These are phyloP conservation scores for Siniperca scherzeri DNA, from an alignment of 2,797 vertebrate species.

Conservation along the genomic window DNA sequence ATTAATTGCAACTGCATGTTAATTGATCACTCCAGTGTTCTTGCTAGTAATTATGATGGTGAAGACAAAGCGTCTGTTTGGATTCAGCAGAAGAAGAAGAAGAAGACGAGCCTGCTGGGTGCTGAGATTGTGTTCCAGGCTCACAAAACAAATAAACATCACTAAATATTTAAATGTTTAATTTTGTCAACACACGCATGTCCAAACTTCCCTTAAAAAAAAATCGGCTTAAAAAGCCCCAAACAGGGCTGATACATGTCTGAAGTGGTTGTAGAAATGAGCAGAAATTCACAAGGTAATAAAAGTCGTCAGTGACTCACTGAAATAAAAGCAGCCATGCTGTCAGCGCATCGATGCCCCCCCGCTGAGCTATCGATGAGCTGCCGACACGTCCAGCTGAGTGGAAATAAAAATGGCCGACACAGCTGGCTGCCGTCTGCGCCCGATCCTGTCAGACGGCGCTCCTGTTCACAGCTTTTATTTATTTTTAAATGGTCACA, in stretches of 20 bases:
- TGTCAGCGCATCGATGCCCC: not conserved
- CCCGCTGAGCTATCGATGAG: slow-evolving; percentile 14
- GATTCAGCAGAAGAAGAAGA: too few relatives aligned
- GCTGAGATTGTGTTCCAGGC: too few relatives aligned
- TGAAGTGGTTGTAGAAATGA: too few relatives aligned
- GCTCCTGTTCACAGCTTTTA: not conserved
- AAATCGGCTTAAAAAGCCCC: not conserved
- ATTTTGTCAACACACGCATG: not conserved
- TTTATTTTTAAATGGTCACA: not conserved
- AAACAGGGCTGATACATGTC: not conserved
- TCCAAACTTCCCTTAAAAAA: not conserved
- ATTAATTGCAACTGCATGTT: not conserved
- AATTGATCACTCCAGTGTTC: not conserved
- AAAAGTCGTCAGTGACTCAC: too few relatives aligned
- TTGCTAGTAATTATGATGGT: too few relatives aligned
- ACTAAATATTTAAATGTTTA: not conserved
- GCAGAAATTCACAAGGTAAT: not conserved
- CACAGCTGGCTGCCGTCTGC: slow-evolving; percentile 15
- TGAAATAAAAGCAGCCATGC: not conserved
- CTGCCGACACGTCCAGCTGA: slow-evolving; percentile 19
- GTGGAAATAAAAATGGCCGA: not conserved
- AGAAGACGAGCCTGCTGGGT: too few relatives aligned
- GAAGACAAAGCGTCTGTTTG: too few relatives aligned
- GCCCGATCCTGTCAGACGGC: not conserved
- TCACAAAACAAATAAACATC: too few relatives aligned